Conservation (phyloP, 2,113 vertebrate genomes). For the Electrona antarctica region DNA sequence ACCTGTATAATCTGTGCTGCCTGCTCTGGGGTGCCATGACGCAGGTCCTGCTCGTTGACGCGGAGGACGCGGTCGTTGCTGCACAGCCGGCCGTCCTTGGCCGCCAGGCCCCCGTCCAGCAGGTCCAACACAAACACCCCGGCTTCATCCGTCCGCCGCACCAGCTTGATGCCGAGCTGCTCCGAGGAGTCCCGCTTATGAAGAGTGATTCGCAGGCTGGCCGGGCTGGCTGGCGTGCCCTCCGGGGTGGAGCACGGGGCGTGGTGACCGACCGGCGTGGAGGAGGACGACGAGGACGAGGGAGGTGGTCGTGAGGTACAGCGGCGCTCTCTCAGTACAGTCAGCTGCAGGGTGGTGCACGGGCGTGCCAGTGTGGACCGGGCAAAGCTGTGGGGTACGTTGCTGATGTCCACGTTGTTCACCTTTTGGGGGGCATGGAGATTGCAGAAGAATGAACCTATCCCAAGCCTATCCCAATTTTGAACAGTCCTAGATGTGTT, state of each 20-base stretch:
- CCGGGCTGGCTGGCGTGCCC: constrained; percentile 80
- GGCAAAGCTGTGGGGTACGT: constrained; percentile 93
- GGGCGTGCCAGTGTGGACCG: constrained; percentile 90
- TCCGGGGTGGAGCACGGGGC: constrained; percentile 78
- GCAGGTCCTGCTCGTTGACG: constrained; percentile 93
- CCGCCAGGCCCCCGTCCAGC: constrained; percentile 92
- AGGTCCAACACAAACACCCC: constrained; percentile 96
- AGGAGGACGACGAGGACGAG: constrained; percentile 64
- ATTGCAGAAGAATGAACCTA: background rate
- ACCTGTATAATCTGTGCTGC: constrained; percentile 99
- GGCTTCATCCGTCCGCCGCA: constrained; percentile 92
- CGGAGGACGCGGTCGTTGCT: constrained; percentile 93
- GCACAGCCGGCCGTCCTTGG: constrained; percentile 90
- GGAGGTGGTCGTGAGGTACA: constrained; percentile 82
- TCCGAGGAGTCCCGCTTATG: constrained; percentile 91
- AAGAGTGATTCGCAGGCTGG: constrained; percentile 88
- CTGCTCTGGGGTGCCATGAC: constrained; percentile 93
- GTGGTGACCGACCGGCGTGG: constrained; percentile 61
- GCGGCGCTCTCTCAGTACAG: constrained; percentile 90
- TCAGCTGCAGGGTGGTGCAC: constrained; percentile 89
- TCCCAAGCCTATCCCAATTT: no score
- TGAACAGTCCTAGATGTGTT: no score
- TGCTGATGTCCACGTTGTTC: constrained; percentile 95
- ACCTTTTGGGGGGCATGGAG: constrained; percentile 77
- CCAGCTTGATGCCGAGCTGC: constrained; percentile 97